Base-by-base conservation (phyloP, 2,797 vertebrate species). In the Cossypha polioptera region DNA sequence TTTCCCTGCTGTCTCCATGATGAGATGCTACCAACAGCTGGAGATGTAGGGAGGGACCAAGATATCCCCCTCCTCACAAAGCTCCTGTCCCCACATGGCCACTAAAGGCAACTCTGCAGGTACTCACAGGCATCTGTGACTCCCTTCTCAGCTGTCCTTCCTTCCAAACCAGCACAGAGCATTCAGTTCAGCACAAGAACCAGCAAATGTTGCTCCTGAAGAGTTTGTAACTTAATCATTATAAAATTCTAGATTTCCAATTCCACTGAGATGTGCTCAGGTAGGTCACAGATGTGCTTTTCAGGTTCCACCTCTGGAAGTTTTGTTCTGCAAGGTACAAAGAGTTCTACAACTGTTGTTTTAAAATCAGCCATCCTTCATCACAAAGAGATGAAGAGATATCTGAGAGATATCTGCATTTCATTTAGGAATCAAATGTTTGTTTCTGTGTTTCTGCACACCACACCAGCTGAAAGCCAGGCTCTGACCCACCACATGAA, bases 401-500 rank as follows among this genome's bases (percentile, higher is more conserved):
- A n/a, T n/a, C n/a, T n/a, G n/a, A n/a, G n/a, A n/a, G 31, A 7
- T 69, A 42, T 48, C 82, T 92, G 86, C 71, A 36, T 74, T 85
- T 77, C 45, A 91, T 93, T 79, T 77, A 50, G 33, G 35, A 88
- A 88, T 53, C 10, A 76, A 92, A 59, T 1, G 1, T 19, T 10
- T 2, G 7, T 59, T 80, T 81, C 22, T 26, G 14, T 51, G 42
- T 57, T 80, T 73, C 53, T 87, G 65, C 62, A 74, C 51, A 72
- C 18, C 90, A 58, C 3, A 9, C 25, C n/a, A 92, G 65, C 45
- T 74, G 72, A 93, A 79, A 83, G 72, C 50, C 75, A 91, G 65
- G 48, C 73, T 83, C 14, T 58, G 68, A 88, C 84, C 91, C 78
- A 86, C 81, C 75, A 80, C 84, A 45, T 75, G 51, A 88, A 95